phyloP scores from a whole-genome alignment of 1,140 invertebrate genomes.

The Ruditapes philippinarum region DNA sequence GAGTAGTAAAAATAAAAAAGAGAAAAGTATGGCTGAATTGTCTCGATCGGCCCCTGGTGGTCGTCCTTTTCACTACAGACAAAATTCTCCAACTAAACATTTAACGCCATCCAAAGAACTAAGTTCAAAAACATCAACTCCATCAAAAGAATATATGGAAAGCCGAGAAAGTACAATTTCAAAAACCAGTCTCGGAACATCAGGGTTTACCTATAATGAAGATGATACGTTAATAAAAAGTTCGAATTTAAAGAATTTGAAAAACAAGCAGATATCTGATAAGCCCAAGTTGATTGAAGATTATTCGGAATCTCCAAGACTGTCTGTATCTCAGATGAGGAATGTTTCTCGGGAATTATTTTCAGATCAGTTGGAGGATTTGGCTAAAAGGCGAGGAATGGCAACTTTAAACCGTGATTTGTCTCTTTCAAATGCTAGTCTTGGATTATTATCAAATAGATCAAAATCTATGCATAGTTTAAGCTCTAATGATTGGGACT shows the following conservation, averaged over 20 bases:
- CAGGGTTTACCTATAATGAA: conserved; percentile 37
- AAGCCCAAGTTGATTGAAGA: conserved; percentile 40
- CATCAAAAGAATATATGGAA: conserved; percentile 6
- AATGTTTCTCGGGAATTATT: conserved; percentile 63
- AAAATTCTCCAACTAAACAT: conserved; percentile 19
- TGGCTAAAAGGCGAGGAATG: conserved; percentile 56
- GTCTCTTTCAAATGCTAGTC: conserved; percentile 66
- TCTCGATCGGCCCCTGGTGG: conserved; percentile 59
- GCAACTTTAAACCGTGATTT: conserved; percentile 63
- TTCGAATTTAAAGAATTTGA: conserved; percentile 67
- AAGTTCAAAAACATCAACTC: conserved; percentile 4
- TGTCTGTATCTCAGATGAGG: conserved; percentile 52
- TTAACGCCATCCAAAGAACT: not conserved
- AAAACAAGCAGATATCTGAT: conserved; percentile 49
- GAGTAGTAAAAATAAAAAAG: not conserved
- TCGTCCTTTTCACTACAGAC: conserved; percentile 38
- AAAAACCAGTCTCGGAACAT: conserved; percentile 13
- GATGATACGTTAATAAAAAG: conserved; percentile 63
- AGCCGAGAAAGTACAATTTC: not conserved
- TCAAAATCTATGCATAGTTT: conserved; percentile 66
- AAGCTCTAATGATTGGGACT: conserved; percentile 65
- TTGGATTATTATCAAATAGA: conserved; percentile 63
- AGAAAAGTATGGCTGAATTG: conserved; percentile 18
- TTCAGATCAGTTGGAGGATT: conserved; percentile 65
- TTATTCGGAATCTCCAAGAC: conserved; percentile 42